A percentile compares a stretch with the other conserved stretches of the same genome.
These are phyloP conservation scores for Cuniculus paca DNA, from an alignment of 2,797 vertebrate genomes.

Conservation along the genomic window DNA sequence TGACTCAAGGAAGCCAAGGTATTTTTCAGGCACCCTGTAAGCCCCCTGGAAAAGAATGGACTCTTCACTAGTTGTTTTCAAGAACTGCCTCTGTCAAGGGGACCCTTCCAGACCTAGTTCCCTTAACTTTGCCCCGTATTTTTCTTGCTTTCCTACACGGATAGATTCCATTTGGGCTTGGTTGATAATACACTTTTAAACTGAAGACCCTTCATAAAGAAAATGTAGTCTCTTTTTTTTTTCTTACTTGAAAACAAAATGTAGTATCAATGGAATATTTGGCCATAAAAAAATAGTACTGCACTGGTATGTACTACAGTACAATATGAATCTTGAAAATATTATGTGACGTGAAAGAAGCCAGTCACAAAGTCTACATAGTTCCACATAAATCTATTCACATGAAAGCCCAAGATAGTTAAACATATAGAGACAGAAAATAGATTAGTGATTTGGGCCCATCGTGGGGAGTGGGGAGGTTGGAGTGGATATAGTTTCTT, in stretches of 20 bases:
- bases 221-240: too few species aligned
- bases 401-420: neutral
- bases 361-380: neutral
- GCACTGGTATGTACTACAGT: neutral
- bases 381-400: neutral
- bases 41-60: neutral
- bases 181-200: neutral
- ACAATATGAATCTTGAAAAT: conserved; percentile 44
- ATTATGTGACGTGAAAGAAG: neutral
- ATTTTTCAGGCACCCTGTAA: neutral
- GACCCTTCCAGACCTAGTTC: neutral
- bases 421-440: neutral
- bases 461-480: neutral
- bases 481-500: neutral
- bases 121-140: neutral
- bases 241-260: too few species aligned
- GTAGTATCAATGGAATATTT: neutral
- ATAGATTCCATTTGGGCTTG: neutral
- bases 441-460: neutral
- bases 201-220: neutral
- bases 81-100: neutral
- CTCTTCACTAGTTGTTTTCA: neutral
- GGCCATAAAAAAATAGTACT: neutral
- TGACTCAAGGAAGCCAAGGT: neutral
- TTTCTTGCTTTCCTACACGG: neutral